Evolutionary conservation across 2,113 vertebrate genomes (phyloP).

Genomic region (Rhipidura dahli): DNA sequence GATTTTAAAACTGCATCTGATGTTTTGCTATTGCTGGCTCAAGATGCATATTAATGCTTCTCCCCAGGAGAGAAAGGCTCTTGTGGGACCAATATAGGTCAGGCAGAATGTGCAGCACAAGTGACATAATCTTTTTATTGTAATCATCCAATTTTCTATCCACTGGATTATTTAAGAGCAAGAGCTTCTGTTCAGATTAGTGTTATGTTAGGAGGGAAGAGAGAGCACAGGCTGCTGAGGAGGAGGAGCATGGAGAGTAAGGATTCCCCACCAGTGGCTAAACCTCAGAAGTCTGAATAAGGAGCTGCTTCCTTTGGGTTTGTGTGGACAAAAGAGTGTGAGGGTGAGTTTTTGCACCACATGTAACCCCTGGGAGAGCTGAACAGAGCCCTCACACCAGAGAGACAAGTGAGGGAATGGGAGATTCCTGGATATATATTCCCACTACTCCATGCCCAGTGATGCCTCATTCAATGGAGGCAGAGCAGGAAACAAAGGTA

Average conservation of each 20-base stretch:
- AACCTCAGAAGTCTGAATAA: background rate
- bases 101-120: slow-evolving; percentile 11
- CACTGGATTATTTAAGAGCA: background rate
- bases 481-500: background rate
- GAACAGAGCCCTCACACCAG: background rate
- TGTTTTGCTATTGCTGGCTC: slow-evolving; percentile 2
- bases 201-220: background rate
- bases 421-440: background rate
- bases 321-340: background rate
- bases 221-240: background rate
- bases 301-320: background rate
- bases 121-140: background rate
- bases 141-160: background rate
- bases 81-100: background rate
- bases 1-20: background rate
- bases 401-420: background rate
- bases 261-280: background rate
- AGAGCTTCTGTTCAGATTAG: background rate
- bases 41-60: background rate
- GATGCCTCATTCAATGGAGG: background rate
- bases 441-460: background rate
- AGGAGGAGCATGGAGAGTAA: background rate
- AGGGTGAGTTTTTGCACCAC: background rate
- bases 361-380: background rate
- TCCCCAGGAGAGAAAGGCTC: background rate